These are phyloP conservation scores for Xestia ashworthii DNA, from an alignment of 2,888 invertebrate genomes.

Conservation along the genomic window DNA sequence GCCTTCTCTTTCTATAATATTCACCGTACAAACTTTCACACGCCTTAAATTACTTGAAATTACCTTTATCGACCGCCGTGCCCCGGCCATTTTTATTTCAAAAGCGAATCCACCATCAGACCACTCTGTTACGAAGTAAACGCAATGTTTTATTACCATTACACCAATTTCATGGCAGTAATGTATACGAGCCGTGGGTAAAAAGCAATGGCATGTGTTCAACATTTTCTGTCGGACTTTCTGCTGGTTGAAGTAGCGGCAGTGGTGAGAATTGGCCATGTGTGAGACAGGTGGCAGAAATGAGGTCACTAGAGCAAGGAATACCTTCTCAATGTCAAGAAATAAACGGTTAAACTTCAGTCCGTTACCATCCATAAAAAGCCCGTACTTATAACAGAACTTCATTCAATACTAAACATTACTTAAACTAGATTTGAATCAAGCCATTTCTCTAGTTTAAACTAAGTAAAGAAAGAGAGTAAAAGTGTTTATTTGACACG, in stretches of 20 bases:
- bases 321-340: conserved; percentile 1
- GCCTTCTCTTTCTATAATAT: not conserved
- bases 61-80: conserved; percentile 18
- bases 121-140: conserved; percentile 16
- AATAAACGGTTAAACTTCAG: not conserved
- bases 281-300: not conserved
- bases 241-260: not conserved
- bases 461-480: no score
- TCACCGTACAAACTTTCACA: conserved; percentile 40
- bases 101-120: not conserved
- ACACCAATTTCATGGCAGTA: conserved; percentile 21
- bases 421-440: not conserved
- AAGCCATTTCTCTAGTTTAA: not conserved
- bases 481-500: no score
- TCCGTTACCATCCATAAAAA: not conserved
- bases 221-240: conserved; percentile 33
- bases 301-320: conserved; percentile 27
- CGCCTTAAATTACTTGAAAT: conserved; percentile 32
- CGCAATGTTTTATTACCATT: conserved; percentile 40
- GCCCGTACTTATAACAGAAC: no score
- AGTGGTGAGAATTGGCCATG: conserved; percentile 23
- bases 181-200: conserved; percentile 10
- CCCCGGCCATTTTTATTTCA: conserved; percentile 30
- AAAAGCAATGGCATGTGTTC: conserved; percentile 18
- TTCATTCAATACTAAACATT: no score